phyloP scores from a whole-genome alignment of 2,113 vertebrate genomes.

The Lucifuga dentata region DNA sequence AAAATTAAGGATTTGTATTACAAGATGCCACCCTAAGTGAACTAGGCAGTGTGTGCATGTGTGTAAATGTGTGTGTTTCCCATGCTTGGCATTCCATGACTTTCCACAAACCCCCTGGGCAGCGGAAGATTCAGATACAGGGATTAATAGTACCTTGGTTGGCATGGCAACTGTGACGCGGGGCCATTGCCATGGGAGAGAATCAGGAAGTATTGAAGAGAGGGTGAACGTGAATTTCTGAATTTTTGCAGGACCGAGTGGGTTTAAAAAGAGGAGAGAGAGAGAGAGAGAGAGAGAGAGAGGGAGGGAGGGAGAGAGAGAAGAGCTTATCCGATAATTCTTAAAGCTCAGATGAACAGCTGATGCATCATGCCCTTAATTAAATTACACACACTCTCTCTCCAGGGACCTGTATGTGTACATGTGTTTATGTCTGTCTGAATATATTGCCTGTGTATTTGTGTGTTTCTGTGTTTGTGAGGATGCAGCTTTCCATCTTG shows the following conservation, averaged over 20 bases:
- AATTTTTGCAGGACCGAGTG: too few relatives aligned
- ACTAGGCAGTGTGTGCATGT: too few relatives aligned
- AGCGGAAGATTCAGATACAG: constrained; percentile 27
- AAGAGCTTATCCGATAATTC: constrained; percentile 66
- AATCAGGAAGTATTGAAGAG: constrained; percentile 56
- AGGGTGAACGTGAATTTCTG: constrained; percentile 31
- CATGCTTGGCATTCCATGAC: constrained; percentile 36
- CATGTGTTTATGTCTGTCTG: too few relatives aligned
- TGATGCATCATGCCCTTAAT: constrained; percentile 68
- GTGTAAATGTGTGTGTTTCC: constrained; percentile 7
- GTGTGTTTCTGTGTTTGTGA: constrained; percentile 32
- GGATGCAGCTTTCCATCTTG: constrained; percentile 7
- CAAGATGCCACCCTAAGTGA: too few relatives aligned
- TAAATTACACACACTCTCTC: constrained; percentile 65
- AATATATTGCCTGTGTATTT: too few relatives aligned
- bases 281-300: background rate
- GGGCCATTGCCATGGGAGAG: constrained; percentile 44
- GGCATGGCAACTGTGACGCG: constrained; percentile 73
- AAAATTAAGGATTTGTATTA: too few relatives aligned
- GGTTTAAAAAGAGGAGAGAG: too few relatives aligned
- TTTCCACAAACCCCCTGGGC: constrained; percentile 40
- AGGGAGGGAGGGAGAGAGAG: constrained; percentile 15
- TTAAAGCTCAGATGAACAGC: constrained; percentile 75
- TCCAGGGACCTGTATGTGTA: constrained; percentile 34
- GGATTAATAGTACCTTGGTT: constrained; percentile 74